These are phyloP conservation scores for Nasonia vitripennis DNA, from an alignment of 1,140 invertebrate genomes.

Conservation along the genomic window DNA sequence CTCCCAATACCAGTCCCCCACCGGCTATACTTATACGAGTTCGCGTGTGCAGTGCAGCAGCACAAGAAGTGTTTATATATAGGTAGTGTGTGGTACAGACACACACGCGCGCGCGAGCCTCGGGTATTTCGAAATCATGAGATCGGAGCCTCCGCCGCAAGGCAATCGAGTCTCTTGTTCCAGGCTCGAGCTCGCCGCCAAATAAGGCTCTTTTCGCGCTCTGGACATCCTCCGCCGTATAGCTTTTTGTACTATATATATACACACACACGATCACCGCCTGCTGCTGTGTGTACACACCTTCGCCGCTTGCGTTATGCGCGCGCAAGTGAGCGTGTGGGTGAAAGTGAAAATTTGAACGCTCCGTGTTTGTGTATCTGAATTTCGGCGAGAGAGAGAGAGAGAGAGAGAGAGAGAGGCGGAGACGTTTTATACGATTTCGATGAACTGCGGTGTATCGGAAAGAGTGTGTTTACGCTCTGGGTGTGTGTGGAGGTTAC, in stretches of 20 bases:
- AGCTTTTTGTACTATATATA: too few relatives aligned
- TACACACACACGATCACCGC: too few relatives aligned
- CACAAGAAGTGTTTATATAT: slow-evolving; percentile 1
- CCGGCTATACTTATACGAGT: not conserved
- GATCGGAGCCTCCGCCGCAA: slow-evolving; percentile 3
- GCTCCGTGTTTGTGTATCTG: not conserved
- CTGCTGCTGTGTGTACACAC: not conserved
- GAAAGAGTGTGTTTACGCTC: too few relatives aligned
- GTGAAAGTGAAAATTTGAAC: slow-evolving; percentile 10
- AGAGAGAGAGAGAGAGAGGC: too few relatives aligned
- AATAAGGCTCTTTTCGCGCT: slow-evolving; percentile 45
- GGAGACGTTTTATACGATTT: too few relatives aligned
- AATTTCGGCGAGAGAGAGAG: too few relatives aligned
- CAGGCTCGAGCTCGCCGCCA: slow-evolving; percentile 24
- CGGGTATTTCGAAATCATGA: slow-evolving; percentile 29
- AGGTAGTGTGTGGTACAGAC: not conserved
- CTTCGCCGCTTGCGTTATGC: not conserved
- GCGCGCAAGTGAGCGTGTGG: not conserved
- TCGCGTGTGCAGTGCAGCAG: not conserved
- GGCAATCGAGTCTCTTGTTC: slow-evolving; percentile 30
- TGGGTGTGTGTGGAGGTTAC: too few relatives aligned
- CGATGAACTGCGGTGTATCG: too few relatives aligned
- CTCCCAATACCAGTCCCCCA: not conserved
- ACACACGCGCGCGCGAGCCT: not conserved
- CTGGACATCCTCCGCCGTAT: slow-evolving; percentile 20